Evolutionary conservation across 2,113 vertebrate species (phyloP).

Genomic region (Irena cyanogastra): DNA sequence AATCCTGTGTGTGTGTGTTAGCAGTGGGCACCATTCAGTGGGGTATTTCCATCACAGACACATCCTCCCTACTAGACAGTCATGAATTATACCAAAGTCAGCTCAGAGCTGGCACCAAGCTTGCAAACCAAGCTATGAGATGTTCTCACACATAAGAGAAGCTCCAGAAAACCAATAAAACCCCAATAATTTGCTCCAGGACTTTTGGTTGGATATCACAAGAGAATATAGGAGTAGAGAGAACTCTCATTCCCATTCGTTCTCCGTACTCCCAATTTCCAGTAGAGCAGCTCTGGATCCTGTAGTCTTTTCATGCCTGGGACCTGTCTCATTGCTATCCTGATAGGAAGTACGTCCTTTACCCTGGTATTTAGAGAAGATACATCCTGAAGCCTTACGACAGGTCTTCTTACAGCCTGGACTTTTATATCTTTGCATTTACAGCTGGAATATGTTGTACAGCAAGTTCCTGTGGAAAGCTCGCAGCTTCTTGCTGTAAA

Average conservation of each 20-base stretch:
- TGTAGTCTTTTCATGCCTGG: not conserved
- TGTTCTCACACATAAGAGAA: not conserved
- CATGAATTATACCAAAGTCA: not conserved
- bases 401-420: not conserved
- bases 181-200: not conserved
- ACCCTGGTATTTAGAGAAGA: not conserved
- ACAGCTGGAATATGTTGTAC: not conserved
- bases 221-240: not conserved
- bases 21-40: not conserved
- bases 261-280: not conserved
- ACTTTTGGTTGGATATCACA: not conserved
- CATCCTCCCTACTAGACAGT: not conserved
- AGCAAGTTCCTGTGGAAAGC: not conserved
- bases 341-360: not conserved
- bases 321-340: not conserved
- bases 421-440: not conserved
- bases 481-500: not conserved
- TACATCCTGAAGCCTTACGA: not conserved
- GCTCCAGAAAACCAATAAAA: not conserved
- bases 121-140: not conserved
- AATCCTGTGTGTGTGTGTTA: not conserved
- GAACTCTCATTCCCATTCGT: not conserved
- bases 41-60: not conserved
- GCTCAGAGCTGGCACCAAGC: not conserved
- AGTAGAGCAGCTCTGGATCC: not conserved